These are phyloP conservation scores for Lutjanus argentimaculatus DNA, from an alignment of 2,797 vertebrate genomes.

Conservation along the genomic window DNA sequence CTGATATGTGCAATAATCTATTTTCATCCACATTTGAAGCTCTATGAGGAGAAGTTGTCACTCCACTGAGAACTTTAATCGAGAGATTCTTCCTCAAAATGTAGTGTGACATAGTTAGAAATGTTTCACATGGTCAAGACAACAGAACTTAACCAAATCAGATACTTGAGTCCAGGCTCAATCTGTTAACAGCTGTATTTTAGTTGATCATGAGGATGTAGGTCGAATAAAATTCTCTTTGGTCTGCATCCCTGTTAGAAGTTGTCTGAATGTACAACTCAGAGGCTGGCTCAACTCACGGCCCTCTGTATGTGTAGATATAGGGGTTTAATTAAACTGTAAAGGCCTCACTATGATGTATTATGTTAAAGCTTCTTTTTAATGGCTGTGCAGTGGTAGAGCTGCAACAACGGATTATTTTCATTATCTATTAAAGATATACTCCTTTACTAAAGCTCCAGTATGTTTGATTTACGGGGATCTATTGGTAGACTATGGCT, in stretches of 20 bases:
- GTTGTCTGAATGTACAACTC: not conserved
- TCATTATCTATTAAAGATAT: not conserved
- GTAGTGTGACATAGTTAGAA: not conserved
- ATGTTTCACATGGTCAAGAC: not conserved
- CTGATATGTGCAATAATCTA: slow-evolving; percentile 29
- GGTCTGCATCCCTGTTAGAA: not conserved
- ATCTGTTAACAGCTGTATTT: not conserved
- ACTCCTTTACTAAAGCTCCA: not conserved
- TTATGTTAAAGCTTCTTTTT: slow-evolving; percentile 1
- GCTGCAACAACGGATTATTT: not conserved
- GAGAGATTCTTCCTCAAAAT: not conserved
- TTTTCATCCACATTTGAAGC: slow-evolving; percentile 34
- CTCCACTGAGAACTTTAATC: not conserved
- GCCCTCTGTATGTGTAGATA: slow-evolving; percentile 3
- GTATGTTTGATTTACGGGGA: too few species aligned
- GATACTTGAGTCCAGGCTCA: not conserved
- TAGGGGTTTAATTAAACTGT: slow-evolving; percentile 35
- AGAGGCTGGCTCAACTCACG: not conserved
- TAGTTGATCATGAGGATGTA: not conserved
- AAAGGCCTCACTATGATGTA: not conserved
- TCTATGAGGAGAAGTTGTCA: not conserved
- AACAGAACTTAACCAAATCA: not conserved
- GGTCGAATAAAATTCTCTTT: not conserved
- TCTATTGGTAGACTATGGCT: too few species aligned
- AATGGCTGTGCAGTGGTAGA: not conserved